Base-by-base conservation (phyloP, 2,888 invertebrate species). In the Dermolepida albohirtum region DNA sequence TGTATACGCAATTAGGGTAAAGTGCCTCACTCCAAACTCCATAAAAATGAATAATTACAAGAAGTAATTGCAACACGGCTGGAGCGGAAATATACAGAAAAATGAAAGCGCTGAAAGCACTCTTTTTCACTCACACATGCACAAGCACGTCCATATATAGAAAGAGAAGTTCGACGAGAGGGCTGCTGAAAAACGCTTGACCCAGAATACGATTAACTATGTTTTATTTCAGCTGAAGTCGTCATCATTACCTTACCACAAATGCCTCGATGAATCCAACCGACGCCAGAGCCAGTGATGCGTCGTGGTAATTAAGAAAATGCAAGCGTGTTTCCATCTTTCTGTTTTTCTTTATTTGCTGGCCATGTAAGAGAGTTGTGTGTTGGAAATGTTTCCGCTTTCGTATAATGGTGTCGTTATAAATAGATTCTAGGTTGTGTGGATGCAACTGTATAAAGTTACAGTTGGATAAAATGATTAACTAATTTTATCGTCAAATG, bases 11-110 rank as follows among this genome's bases (percentile, higher is more conserved):
- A 66, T 66, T 66, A 66, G 50, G 27, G 41, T 39, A 2, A 51
- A 64, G 51, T 40, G 22, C 51, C 34, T 52, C 6, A 40, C 1
- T 49, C 40, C 14, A 8, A 34, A 41, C 29, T 44, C 11, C 29
- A 52, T 29, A 51, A 66, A 59, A 59, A 57, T 66, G 66, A 66
- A 50, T 66, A 66, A 66, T 59, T 66, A 29, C 51, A 44, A 41
- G 27, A 14, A 43, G 34, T 64, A 64, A 54, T 54, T 64, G 44
- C 64, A 22, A 54, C 64, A 64, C 16, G 16, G 47, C 47, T 14
- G 34, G 27, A 34, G 14, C 34, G 14, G 47, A 12, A 27, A 29
- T 16, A 59, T 27, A 43, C 11, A 27, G n/a, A 51, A 11, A 14
- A 12, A 41, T 17, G 41, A 62, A 47, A 47, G 16, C 29, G 17